Evolutionary conservation across 2,888 invertebrate species (phyloP).

Genomic region (Lepeophtheirus nordmannii): DNA sequence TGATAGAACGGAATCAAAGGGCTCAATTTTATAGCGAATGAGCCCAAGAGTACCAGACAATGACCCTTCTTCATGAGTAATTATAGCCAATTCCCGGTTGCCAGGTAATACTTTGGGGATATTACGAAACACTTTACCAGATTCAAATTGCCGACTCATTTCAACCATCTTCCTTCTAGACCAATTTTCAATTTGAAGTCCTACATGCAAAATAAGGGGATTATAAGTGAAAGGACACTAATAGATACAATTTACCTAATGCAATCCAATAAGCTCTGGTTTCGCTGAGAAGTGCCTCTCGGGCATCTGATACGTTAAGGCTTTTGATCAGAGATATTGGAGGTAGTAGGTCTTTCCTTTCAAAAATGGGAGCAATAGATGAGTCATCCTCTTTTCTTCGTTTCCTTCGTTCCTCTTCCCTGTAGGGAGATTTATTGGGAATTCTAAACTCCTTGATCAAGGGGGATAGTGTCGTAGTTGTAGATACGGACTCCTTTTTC

Average conservation of each 20-base stretch:
- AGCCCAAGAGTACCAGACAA: constrained; percentile 9
- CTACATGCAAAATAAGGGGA: not conserved
- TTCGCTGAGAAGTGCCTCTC: constrained; percentile 1
- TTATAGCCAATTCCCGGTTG: not conserved
- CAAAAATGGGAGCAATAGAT: not conserved
- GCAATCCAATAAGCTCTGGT: not conserved
- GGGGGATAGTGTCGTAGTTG: not conserved
- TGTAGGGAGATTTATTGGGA: not conserved
- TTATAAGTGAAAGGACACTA: too few species aligned
- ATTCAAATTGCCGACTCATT: not conserved
- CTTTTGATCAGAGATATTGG: not conserved
- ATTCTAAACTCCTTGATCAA: too few species aligned
- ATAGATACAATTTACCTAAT: too few species aligned
- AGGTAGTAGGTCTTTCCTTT: not conserved
- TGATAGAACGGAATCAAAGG: not conserved
- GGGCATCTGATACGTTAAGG: not conserved
- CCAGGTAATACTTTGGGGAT: not conserved
- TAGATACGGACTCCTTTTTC: not conserved
- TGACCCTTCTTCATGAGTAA: not conserved
- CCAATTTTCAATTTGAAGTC: constrained; percentile 14
- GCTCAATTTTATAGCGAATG: constrained; percentile 4
- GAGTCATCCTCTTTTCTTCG: not conserved
- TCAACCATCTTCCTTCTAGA: not conserved
- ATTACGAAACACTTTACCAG: not conserved
- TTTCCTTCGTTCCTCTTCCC: not conserved